Evolutionary conservation across 35 echinoderm and acorn worm genomes (phyloP).

Genomic region (Ophioderma brevispina): DNA sequence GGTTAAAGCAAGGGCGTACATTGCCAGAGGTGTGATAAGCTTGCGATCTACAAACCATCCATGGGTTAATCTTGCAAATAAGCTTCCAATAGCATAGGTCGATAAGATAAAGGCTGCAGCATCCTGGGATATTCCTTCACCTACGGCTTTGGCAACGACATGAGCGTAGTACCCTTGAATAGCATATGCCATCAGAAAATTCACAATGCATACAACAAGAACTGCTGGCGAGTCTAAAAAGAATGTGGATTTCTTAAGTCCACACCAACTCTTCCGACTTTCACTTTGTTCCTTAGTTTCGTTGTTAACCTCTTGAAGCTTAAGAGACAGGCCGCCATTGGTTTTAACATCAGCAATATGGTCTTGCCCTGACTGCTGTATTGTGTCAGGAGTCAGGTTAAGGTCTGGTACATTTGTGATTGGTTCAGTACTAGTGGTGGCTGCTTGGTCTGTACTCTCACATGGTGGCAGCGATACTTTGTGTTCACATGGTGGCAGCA

Average conservation of each 20-base stretch:
- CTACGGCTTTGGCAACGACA: background rate
- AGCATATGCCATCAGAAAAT: background rate
- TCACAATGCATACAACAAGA: background rate
- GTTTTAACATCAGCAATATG: background rate
- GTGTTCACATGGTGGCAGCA: no score
- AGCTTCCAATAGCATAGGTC: background rate
- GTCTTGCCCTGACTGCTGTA: no score
- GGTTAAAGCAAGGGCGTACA: background rate
- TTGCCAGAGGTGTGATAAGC: background rate
- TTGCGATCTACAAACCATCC: slow-evolving; percentile 32
- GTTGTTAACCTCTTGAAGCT: no score
- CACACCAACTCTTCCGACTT: no score
- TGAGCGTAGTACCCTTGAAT: background rate
- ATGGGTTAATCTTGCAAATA: background rate
- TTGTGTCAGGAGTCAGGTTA: no score
- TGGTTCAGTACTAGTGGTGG: no score
- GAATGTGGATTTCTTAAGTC: background rate
- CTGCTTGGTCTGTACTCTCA: no score
- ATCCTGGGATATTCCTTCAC: background rate
- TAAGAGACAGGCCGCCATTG: no score
- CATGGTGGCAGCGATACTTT: no score
- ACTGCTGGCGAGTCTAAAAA: background rate
- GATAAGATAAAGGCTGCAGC: background rate
- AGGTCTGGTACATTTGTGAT: no score
- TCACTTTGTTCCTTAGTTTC: no score